These are phyloP conservation scores for Sitta carolinensis DNA, from an alignment of 2,797 vertebrate species.

Conservation along the genomic window DNA sequence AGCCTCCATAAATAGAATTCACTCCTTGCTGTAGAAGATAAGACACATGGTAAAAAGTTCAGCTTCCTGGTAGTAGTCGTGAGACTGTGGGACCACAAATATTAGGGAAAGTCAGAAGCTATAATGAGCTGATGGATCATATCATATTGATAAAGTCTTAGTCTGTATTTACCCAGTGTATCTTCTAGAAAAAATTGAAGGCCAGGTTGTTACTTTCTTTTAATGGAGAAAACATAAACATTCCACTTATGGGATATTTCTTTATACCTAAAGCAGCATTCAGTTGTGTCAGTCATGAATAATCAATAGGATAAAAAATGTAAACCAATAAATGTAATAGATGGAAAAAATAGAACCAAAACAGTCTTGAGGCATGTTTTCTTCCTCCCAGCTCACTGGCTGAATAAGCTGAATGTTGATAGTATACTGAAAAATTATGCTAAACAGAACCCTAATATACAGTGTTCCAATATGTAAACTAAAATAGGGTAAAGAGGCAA, in stretches of 20 bases:
- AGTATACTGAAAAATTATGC: neutral
- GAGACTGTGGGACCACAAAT: too few relatives aligned
- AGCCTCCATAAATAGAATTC: neutral
- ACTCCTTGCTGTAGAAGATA: neutral
- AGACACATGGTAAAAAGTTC: neutral
- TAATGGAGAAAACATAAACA: neutral
- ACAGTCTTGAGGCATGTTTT: neutral
- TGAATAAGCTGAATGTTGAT: neutral
- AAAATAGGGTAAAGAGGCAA: neutral
- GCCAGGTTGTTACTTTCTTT: neutral
- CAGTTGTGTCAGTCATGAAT: neutral
- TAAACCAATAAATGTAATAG: neutral
- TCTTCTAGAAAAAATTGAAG: neutral
- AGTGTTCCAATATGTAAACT: neutral
- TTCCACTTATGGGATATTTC: neutral
- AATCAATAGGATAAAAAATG: neutral
- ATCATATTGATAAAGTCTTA: neutral
- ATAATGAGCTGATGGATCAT: neutral
- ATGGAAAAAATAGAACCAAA: neutral
- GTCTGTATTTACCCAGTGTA: neutral
- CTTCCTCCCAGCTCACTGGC: neutral
- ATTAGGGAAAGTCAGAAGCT: neutral
- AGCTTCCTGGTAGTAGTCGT: neutral
- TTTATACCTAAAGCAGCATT: neutral
- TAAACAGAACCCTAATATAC: neutral